Conservation (phyloP, 2,113 vertebrate genomes). For the Telmatochromis sp. region DNA sequence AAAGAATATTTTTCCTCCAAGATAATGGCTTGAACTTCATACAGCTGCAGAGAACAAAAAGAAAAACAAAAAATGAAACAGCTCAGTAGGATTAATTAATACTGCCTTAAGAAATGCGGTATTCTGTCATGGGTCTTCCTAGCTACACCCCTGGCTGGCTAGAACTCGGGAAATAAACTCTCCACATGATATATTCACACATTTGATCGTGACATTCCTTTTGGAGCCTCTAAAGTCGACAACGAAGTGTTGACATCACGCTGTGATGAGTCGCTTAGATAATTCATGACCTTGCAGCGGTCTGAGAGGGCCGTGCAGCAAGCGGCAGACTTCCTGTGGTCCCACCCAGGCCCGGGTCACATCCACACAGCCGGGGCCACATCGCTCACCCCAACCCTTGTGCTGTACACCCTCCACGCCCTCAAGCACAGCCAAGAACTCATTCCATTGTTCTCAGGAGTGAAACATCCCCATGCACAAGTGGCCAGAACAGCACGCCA, state of each 20-base stretch:
- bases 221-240: not conserved
- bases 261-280: not conserved
- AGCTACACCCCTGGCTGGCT: not conserved
- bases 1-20: not conserved
- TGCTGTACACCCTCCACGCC: constrained; percentile 27
- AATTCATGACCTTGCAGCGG: not conserved
- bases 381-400: constrained; percentile 40
- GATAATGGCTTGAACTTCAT: not conserved
- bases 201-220: not conserved
- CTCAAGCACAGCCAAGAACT: constrained; percentile 26
- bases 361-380: constrained; percentile 25
- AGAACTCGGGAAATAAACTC: not conserved
- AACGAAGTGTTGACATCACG: constrained; percentile 6
- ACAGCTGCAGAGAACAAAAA: not conserved
- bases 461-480: constrained; percentile 28
- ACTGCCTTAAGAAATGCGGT: not conserved
- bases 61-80: not conserved
- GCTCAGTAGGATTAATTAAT: not conserved
- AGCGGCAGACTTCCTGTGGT: constrained; percentile 38
- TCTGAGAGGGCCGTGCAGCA: not conserved
- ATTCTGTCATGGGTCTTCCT: not conserved
- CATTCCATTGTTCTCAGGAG: constrained; percentile 60
- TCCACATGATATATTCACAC: not conserved
- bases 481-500: not conserved
- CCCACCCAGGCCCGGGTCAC: constrained; percentile 53